Evolutionary conservation across 2,113 vertebrate species (phyloP), one percentile per base, ranked within the genome.

Genomic region (Oxygymnocypris stewartii): DNA sequence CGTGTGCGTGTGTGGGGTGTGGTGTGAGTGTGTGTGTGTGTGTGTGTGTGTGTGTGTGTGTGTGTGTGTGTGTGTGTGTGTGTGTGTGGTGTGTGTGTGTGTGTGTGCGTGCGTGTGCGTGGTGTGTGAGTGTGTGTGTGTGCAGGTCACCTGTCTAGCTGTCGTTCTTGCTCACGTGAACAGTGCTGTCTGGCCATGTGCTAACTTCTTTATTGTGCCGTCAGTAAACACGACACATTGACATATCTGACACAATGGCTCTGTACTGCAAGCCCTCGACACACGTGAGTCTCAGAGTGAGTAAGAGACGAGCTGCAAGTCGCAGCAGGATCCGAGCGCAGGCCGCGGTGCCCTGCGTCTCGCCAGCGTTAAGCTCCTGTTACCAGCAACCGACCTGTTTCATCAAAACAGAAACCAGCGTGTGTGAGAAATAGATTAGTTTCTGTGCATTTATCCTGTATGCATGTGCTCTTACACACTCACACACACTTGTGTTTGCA

Each of bases 401-500:
- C 77, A 79, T 40, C 77, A 80, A n/a, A 80, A 80, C 78, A 80
- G 78, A 80, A 80, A 80, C 78, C 78, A 2, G 42, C n/a, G 6
- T 28, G 73, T 75, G 73, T 76, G 73, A 42, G 78, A n/a, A 80
- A n/a, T n/a, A 80, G 54, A 63, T 40, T n/a, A 9, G 78, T 42
- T 63, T 61, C 54, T 80, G 23, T 1, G 7, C 73, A 16, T 28
- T 47, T 61, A 25, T 63, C 23, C 23, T 6, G 20, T 90, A 92
- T 91, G 93, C 92, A 94, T 92, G 93, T 88, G 92, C 90, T 92
- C 89, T 91, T 91, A 92, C 94, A 94, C 92, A 93, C 92, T 91
- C 91, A 92, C 89, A 91, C 91, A 91, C 91, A 93, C 93, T 93
- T 92, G 93, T 92, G 92, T 89, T 91, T 89, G 90, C 91, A 92